A percentile compares a stretch with the other conserved stretches of the same genome.
Conservation (phyloP, 2,888 invertebrate species). For the Ornithoptera priamus region DNA sequence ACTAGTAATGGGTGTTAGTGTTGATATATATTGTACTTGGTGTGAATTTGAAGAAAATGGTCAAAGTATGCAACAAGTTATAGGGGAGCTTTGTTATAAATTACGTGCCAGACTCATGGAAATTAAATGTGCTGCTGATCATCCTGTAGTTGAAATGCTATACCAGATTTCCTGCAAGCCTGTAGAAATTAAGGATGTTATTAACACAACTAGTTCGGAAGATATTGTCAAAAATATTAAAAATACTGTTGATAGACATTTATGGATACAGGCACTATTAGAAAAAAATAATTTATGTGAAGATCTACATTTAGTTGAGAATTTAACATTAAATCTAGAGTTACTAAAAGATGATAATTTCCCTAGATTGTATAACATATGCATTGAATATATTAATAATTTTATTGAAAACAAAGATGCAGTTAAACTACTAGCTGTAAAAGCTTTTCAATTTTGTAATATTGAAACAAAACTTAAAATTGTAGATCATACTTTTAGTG, state of each 20-base stretch:
- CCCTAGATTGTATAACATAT: constrained; percentile 46
- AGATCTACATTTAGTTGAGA: constrained; percentile 45
- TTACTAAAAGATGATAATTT: constrained; percentile 49
- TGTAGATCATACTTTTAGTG: constrained; percentile 50
- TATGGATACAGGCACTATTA: constrained; percentile 61
- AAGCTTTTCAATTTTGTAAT: constrained; percentile 53
- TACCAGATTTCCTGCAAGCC: constrained; percentile 62
- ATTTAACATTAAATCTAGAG: constrained; percentile 46
- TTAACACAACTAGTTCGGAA: constrained; percentile 48
- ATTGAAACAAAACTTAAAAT: constrained; percentile 47
- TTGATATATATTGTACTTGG: constrained; percentile 72
- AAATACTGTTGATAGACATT: constrained; percentile 43
- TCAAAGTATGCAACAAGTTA: constrained; percentile 59
- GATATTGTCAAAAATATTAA: constrained; percentile 55
- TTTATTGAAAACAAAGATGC: constrained; percentile 41
- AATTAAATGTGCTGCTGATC: constrained; percentile 47
- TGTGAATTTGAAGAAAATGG: constrained; percentile 64
- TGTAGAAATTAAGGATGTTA: constrained; percentile 51
- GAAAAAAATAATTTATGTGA: constrained; percentile 53
- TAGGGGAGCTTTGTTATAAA: constrained; percentile 63
- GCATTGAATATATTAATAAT: constrained; percentile 42
- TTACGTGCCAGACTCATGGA: constrained; percentile 45
- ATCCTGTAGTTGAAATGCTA: constrained; percentile 59
- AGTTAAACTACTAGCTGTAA: constrained; percentile 46
- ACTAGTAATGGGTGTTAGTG: constrained; percentile 64